phyloP scores from a whole-genome alignment of 2,113 vertebrate genomes.

The Solenodon paradoxus region DNA sequence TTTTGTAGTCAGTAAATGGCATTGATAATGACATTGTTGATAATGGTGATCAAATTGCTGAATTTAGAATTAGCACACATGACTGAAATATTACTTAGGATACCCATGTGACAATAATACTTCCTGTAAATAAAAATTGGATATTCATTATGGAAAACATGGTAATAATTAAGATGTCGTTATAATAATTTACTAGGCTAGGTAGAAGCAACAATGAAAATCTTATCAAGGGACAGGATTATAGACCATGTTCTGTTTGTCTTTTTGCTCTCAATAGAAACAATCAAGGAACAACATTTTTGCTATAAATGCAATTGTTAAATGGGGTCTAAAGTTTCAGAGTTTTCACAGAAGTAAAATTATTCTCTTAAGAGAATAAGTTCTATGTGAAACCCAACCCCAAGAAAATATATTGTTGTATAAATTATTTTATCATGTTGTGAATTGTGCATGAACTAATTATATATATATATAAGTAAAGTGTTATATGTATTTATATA shows the following conservation, averaged over 20 bases:
- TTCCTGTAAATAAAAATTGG: neutral
- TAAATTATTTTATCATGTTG: neutral
- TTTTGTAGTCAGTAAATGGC: neutral
- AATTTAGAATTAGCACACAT: neutral
- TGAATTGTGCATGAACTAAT: neutral
- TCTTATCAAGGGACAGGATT: neutral
- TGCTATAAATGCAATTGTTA: neutral
- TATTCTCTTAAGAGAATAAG: neutral
- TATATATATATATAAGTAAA: too few relatives aligned
- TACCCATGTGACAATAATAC: neutral
- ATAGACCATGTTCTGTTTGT: neutral
- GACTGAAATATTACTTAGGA: neutral
- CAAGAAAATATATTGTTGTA: neutral
- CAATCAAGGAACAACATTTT: neutral
- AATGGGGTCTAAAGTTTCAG: neutral
- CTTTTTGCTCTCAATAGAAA: neutral
- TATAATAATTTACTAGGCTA: neutral
- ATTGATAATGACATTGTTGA: neutral
- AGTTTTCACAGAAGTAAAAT: neutral
- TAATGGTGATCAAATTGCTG: neutral
- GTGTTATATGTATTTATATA: too few relatives aligned
- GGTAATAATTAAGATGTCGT: neutral
- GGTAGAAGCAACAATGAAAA: neutral
- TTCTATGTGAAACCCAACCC: neutral
- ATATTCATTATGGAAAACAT: neutral